phyloP scores from a whole-genome alignment of 2,113 vertebrate species.

The Nansenia antarctica region DNA sequence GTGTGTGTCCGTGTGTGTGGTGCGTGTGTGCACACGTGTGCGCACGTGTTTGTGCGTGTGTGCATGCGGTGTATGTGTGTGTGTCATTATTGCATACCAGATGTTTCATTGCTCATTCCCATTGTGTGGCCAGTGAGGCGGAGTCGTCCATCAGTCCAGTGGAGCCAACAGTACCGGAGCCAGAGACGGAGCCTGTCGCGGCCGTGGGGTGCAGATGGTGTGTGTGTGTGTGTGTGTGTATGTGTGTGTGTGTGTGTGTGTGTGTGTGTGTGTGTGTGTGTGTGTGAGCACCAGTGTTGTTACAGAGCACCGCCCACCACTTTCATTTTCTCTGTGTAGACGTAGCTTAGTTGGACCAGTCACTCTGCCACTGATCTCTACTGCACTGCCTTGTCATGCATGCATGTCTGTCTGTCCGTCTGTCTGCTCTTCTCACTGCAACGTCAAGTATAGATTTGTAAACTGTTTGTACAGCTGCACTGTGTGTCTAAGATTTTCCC shows the following conservation, averaged over 20 bases:
- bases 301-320: slow-evolving; percentile 33
- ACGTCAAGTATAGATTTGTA: too few species aligned
- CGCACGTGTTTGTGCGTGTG: not conserved
- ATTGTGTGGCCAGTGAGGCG: slow-evolving; percentile 65
- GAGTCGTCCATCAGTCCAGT: slow-evolving; percentile 67
- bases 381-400: not conserved
- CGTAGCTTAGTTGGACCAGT: not conserved
- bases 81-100: not conserved
- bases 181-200: slow-evolving; percentile 56
- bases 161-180: slow-evolving; percentile 62
- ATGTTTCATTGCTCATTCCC: slow-evolving; percentile 35
- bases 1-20: not conserved
- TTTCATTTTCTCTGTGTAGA: not conserved
- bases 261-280: slow-evolving; percentile 17
- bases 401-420: too few species aligned
- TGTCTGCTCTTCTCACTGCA: too few species aligned
- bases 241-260: slow-evolving; percentile 43
- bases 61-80: not conserved
- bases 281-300: slow-evolving; percentile 37
- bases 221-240: slow-evolving; percentile 43
- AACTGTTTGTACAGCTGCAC: too few species aligned
- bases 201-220: slow-evolving; percentile 63
- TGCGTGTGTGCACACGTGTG: not conserved
- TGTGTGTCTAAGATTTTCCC: too few species aligned
- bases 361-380: not conserved